Evolutionary conservation across 2,113 vertebrate genomes (phyloP).

Genomic region (Eonycteris spelaea): DNA sequence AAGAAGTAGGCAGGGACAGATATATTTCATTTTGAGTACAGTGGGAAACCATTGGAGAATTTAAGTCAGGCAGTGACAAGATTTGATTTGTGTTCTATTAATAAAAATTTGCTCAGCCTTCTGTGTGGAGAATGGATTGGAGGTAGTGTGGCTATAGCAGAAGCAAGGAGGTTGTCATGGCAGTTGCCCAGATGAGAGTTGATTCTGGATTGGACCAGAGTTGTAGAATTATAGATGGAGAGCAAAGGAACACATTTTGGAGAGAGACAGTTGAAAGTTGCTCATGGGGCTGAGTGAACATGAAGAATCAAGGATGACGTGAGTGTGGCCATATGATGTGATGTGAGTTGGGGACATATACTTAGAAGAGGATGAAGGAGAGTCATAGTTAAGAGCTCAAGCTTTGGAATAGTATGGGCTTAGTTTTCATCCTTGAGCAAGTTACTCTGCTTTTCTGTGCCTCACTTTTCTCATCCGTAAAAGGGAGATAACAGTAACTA

Average conservation of each 20-base stretch:
- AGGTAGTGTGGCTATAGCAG: neutral
- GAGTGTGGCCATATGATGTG: neutral
- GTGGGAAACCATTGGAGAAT: neutral
- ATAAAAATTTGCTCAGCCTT: neutral
- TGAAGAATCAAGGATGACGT: neutral
- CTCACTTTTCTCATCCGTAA: neutral
- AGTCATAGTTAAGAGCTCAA: neutral
- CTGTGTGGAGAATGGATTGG: neutral
- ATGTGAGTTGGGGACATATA: neutral
- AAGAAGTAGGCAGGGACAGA: neutral
- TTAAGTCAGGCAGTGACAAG: conserved; percentile 14
- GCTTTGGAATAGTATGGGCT: neutral
- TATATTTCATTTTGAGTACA: neutral
- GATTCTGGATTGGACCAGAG: neutral
- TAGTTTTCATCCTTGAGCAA: neutral
- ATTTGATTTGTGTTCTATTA: conserved; percentile 41
- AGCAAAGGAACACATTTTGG: neutral
- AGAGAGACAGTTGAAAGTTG: neutral
- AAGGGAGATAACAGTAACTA: neutral
- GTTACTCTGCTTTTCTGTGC: neutral
- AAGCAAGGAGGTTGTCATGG: neutral
- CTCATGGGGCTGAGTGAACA: neutral
- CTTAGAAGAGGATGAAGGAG: neutral
- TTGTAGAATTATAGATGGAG: neutral
- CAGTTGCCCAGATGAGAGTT: neutral